phyloP scores from a whole-genome alignment of 2,797 vertebrate genomes.

The Ptychadena robeensis region DNA sequence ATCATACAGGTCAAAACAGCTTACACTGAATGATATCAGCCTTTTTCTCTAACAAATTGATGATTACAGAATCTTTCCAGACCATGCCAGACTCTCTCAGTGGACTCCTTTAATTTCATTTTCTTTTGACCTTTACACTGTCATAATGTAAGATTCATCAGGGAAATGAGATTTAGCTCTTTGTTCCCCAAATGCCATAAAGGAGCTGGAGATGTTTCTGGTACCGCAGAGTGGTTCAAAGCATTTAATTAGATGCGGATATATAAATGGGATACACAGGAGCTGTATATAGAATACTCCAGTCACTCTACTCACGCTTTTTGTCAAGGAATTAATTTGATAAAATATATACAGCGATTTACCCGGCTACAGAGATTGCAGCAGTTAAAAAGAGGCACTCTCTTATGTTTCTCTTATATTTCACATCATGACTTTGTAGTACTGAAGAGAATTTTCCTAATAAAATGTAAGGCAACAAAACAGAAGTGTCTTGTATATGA shows the following conservation, averaged over 20 bases:
- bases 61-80: conserved; percentile 50
- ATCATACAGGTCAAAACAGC: conserved; percentile 35
- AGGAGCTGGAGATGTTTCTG: conserved; percentile 10
- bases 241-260: conserved; percentile 36
- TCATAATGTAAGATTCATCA: conserved; percentile 59
- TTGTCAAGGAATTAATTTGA: neutral
- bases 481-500: no score
- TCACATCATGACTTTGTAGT: no score
- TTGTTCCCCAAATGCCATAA: conserved; percentile 44
- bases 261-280: neutral
- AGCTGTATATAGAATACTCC: neutral
- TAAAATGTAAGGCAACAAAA: no score
- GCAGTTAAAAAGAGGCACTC: neutral
- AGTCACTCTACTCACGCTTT: neutral
- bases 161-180: conserved; percentile 55
- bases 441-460: no score
- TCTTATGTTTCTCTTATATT: no score
- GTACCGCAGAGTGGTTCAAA: conserved; percentile 14
- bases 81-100: conserved; percentile 48
- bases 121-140: conserved; percentile 59
- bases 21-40: conserved; percentile 44
- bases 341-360: neutral
- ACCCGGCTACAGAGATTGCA: neutral
- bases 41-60: conserved; percentile 36
- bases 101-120: conserved; percentile 58